These are phyloP conservation scores for Ictalurus punctatus DNA, from an alignment of 2,113 vertebrate species.

Conservation along the genomic window DNA sequence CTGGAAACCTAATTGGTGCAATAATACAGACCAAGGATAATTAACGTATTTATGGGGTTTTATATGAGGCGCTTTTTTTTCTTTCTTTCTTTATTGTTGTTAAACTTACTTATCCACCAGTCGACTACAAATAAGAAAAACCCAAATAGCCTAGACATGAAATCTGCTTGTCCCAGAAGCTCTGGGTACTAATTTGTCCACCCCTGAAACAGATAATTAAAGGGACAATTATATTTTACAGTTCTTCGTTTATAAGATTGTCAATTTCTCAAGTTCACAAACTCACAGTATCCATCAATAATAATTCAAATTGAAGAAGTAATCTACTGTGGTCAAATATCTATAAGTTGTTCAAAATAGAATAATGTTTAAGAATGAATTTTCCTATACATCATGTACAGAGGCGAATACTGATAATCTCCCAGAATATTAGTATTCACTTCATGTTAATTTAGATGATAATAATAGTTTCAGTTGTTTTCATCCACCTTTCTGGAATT, in stretches of 20 bases:
- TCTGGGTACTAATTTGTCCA: neutral
- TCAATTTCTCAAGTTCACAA: neutral
- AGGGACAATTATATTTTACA: neutral
- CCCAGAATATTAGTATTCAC: neutral
- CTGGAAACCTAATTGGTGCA: neutral
- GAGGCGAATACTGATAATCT: neutral
- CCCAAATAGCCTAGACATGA: neutral
- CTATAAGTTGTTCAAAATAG: neutral
- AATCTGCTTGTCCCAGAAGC: neutral
- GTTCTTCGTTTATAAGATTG: neutral
- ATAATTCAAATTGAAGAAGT: neutral
- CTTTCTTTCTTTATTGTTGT: neutral
- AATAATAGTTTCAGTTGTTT: neutral
- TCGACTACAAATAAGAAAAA: neutral
- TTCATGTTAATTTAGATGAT: too few species aligned
- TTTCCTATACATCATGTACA: neutral
- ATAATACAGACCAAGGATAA: neutral
- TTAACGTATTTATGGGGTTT: neutral
- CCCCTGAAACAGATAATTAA: neutral
- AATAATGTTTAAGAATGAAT: neutral
- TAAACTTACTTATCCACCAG: neutral
- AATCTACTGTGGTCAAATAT: neutral
- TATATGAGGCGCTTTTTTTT: neutral
- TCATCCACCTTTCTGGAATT: neutral
- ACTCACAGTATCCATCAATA: neutral